phyloP scores from a whole-genome alignment of 2,113 vertebrate species.

The Hypomesus transpacificus region DNA sequence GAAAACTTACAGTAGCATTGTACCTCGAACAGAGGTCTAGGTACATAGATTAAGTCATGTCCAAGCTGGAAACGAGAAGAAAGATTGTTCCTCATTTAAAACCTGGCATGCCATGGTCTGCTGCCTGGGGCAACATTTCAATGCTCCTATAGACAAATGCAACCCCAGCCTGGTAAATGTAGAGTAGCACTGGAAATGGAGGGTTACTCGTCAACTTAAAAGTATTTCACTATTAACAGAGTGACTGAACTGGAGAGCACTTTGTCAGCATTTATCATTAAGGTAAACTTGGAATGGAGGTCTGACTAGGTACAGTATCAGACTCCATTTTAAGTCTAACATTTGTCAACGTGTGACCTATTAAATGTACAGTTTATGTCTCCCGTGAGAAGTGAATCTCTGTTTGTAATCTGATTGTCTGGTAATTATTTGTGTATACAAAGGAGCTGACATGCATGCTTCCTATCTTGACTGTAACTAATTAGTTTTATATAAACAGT shows the following conservation, averaged over 20 bases:
- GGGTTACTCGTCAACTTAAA: neutral
- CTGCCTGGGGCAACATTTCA: neutral
- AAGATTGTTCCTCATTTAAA: neutral
- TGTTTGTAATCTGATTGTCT: neutral
- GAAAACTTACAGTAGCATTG: neutral
- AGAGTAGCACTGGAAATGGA: too few species aligned
- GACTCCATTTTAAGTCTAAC: neutral
- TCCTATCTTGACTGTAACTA: neutral
- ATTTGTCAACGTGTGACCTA: neutral
- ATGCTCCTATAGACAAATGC: neutral
- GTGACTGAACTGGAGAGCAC: too few species aligned
- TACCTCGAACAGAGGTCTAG: neutral
- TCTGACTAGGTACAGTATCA: neutral
- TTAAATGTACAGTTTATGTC: neutral
- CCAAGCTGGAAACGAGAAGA: neutral
- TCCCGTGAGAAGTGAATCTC: neutral
- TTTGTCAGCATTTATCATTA: too few species aligned
- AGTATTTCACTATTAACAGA: neutral
- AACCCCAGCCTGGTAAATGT: too few species aligned
- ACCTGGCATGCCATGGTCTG: neutral
- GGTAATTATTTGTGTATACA: neutral
- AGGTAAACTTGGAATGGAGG: too few species aligned
- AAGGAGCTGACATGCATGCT: neutral
- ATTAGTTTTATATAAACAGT: neutral
- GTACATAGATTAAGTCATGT: slow-evolving; percentile 5